Conservation (phyloP, 2,113 vertebrate genomes). For the Grallaria varia region DNA sequence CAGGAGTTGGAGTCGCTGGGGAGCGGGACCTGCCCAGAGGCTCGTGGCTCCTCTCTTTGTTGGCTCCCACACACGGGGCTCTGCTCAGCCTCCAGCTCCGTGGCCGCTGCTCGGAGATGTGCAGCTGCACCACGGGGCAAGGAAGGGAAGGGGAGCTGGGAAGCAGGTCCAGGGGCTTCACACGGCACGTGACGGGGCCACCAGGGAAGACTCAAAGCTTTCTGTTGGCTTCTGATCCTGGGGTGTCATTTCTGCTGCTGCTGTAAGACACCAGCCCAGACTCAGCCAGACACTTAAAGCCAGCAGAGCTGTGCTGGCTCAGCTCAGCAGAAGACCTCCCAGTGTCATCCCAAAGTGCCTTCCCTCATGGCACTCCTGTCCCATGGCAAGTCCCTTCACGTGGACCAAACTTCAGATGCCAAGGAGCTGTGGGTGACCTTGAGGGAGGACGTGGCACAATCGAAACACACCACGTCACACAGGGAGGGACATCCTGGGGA, state of each 20-base stretch:
- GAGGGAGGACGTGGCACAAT: fast-evolving
- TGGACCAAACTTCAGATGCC: neutral
- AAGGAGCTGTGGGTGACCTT: neutral
- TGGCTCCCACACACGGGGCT: fast-evolving
- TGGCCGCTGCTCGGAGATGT: fast-evolving
- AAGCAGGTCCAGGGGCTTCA: neutral
- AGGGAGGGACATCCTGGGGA: neutral
- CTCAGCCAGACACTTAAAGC: neutral
- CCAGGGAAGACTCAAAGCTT: neutral
- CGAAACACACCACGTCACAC: neutral
- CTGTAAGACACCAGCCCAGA: neutral
- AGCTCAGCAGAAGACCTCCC: neutral
- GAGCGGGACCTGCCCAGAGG: neutral
- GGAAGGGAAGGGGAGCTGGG: neutral
- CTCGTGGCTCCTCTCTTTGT: neutral
- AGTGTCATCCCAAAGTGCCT: neutral
- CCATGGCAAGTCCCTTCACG: fast-evolving
- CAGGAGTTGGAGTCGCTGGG: neutral
- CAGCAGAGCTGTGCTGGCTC: neutral
- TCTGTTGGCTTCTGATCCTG: neutral
- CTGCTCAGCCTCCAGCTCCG: neutral
- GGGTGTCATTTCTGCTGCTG: neutral
- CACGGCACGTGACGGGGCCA: neutral
- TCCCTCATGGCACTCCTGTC: neutral
- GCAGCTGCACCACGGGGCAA: fast-evolving